These are phyloP conservation scores for Drosophila barbarae DNA, from an alignment of 2,888 invertebrate species.

Conservation along the genomic window DNA sequence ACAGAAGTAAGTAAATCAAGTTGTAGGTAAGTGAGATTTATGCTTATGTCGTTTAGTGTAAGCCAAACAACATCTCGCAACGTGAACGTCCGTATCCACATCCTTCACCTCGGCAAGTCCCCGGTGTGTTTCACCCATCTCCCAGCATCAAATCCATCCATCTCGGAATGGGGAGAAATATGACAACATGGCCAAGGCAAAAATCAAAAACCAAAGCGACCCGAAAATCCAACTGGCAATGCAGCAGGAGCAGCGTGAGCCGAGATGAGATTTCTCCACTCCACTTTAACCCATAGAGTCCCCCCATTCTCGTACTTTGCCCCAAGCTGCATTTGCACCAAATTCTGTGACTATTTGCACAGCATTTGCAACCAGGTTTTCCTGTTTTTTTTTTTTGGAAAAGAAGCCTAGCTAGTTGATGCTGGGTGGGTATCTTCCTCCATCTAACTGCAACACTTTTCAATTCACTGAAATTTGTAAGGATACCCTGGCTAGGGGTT, in stretches of 20 bases:
- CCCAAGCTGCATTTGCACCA: conserved; percentile 42
- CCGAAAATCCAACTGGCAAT: conserved; percentile 16
- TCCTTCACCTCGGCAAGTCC: conserved; percentile 6
- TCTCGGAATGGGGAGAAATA: conserved; percentile 31
- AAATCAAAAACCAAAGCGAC: conserved; percentile 41
- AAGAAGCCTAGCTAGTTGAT: conserved; percentile 10
- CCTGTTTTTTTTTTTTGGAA: background rate
- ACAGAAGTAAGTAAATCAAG: conserved; percentile 68
- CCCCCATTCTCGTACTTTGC: conserved; percentile 3
- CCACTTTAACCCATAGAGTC: conserved; percentile 6
- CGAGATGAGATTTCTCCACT: conserved; percentile 15
- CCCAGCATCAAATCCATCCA: conserved; percentile 15
- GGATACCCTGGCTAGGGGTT: conserved; percentile 13
- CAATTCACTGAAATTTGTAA: conserved; percentile 24
- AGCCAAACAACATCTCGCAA: conserved; percentile 72
- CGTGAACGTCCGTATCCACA: conserved; percentile 40
- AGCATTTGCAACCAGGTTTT: conserved; percentile 48
- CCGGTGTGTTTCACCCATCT: background rate
- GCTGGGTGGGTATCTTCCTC: conserved; percentile 6
- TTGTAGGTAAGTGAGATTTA: conserved; percentile 76
- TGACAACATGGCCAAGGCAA: conserved; percentile 43
- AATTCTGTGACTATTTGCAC: conserved; percentile 46
- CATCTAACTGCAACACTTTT: conserved; percentile 31
- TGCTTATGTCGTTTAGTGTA: conserved; percentile 74
- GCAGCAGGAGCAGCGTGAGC: conserved; percentile 11